phyloP scores from a whole-genome alignment of 2,797 vertebrate species.

The Spondyliosoma cantharus region DNA sequence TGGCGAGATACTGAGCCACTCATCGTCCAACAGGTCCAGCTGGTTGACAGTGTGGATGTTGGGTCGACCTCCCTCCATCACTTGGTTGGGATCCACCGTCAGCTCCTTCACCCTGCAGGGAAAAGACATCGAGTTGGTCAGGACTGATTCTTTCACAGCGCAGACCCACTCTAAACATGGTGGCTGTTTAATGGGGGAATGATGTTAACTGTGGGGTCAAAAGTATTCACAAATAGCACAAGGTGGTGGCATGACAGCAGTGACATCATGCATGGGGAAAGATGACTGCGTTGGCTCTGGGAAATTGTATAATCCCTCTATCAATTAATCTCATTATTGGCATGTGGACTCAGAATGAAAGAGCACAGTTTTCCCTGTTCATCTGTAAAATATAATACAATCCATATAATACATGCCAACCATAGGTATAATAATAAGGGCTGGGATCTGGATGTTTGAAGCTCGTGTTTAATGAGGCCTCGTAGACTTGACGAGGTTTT shows the following conservation, averaged over 20 bases:
- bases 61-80: conserved; percentile 89
- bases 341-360: not conserved
- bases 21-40: conserved; percentile 92
- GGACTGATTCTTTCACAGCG: not conserved
- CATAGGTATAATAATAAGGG: not conserved
- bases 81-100: conserved; percentile 89
- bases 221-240: conserved; percentile 27
- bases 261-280: conserved; percentile 62
- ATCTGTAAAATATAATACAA: not conserved
- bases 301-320: not conserved
- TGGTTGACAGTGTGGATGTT: conserved; percentile 91
- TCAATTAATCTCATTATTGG: not conserved
- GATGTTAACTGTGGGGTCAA: conserved; percentile 5
- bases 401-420: not conserved
- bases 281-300: conserved; percentile 7
- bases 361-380: not conserved
- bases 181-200: not conserved
- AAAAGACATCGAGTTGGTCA: conserved; percentile 16
- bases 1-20: conserved; percentile 95
- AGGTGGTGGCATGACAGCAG: conserved; percentile 45
- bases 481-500: conserved; percentile 39
- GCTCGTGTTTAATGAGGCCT: conserved; percentile 41
- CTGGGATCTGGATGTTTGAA: not conserved
- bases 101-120: conserved; percentile 94
- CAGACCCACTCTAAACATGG: not conserved